phyloP scores from a whole-genome alignment of 2,797 vertebrate species.

The Macropus fuliginosus region DNA sequence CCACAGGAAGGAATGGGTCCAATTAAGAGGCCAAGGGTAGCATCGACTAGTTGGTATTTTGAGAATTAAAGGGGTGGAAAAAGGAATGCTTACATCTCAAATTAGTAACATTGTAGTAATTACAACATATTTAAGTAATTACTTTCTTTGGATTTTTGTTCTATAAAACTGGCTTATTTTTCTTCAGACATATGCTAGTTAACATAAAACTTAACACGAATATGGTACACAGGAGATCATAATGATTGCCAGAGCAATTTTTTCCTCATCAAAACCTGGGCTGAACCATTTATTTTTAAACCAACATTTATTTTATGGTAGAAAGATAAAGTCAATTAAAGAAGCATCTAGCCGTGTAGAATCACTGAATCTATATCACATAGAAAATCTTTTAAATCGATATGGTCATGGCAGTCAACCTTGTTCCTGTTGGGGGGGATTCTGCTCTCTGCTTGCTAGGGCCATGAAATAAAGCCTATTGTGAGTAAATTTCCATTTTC shows the following conservation, averaged over 20 bases:
- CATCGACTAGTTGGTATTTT: slow-evolving; percentile 47
- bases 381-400: slow-evolving; percentile 78
- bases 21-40: neutral
- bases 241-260: slow-evolving; percentile 56
- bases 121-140: slow-evolving; percentile 62
- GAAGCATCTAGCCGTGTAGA: slow-evolving; percentile 71
- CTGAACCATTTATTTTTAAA: slow-evolving; percentile 78
- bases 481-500: slow-evolving; percentile 16
- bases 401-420: slow-evolving; percentile 68
- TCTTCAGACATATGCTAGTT: slow-evolving; percentile 60
- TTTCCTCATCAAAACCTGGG: slow-evolving; percentile 70
- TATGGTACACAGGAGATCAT: slow-evolving; percentile 43
- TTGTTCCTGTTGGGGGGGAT: slow-evolving; percentile 48
- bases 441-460: slow-evolving; percentile 56
- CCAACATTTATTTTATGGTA: slow-evolving; percentile 79
- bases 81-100: slow-evolving; percentile 29
- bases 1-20: slow-evolving; percentile 28
- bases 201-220: slow-evolving; percentile 45
- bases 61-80: slow-evolving; percentile 52
- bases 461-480: slow-evolving; percentile 65
- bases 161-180: slow-evolving; percentile 75
- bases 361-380: slow-evolving; percentile 78
- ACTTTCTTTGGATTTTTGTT: slow-evolving; percentile 61
- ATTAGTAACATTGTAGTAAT: slow-evolving; percentile 41
- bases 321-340: slow-evolving; percentile 77